Base-by-base conservation (phyloP, 1,140 invertebrate genomes). In the Chrysoperla carnea region DNA sequence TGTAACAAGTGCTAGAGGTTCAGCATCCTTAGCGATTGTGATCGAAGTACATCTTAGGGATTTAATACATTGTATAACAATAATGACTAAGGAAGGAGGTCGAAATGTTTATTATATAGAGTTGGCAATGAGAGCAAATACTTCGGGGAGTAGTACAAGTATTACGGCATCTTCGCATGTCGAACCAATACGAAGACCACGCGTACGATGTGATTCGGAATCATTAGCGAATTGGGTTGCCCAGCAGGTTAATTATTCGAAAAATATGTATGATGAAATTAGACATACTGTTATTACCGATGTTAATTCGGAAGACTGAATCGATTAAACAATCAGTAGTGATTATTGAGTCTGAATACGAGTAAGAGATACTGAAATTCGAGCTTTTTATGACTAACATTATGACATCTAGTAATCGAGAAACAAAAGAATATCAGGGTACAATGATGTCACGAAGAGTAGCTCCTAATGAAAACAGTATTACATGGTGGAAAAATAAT, bases 181-280 rank as follows among this genome's bases (percentile, higher is more conserved):
- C 47, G 74, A 69, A 52, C 57, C 61, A 37, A 59, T 75, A 42
- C 76, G 75, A 50, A 68, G 79, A 46, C 86, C 87, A 8, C 75
- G 82, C 57, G 81, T 93, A 23, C 70, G 84, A 45, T 91, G 87
- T 64, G 82, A 89, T 55, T 78, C 70, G 44, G 73, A 74, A 43
- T 73, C 77, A 46, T 70, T 88, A 41, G 84, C 87, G n/a, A 70
- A 75, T 51, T 77, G 76, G 68, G 83, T 89, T 52, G 68, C 73
- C 47, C 59, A 64, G 46, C 66, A 68, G 59, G 70, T 75, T 48
- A 88, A 86, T 53, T 88, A 88, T 62, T 88, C 88, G 33, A 86
- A 85, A 58, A 79, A 77, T 53, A 73, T 91, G 52, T 84, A 81
- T 57, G 76, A 86, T 57, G 88, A 93, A 67, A 68, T 75, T 46